These are phyloP conservation scores for Endomychus coccineus DNA, from an alignment of 2,888 invertebrate species.

Conservation along the genomic window DNA sequence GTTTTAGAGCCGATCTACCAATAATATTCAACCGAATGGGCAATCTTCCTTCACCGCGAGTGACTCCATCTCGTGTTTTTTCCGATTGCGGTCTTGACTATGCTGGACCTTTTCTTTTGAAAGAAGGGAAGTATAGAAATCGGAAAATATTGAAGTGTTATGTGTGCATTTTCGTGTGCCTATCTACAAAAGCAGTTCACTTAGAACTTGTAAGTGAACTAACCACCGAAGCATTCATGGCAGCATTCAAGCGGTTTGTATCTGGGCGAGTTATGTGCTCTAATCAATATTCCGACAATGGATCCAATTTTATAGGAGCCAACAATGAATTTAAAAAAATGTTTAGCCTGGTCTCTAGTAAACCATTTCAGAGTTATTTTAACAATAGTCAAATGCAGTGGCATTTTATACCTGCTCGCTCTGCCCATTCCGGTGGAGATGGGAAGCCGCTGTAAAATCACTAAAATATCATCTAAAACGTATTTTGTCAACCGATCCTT, in stretches of 20 bases:
- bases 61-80: not conserved
- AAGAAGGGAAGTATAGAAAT: constrained; percentile 4
- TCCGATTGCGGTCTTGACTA: constrained; percentile 3
- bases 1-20: too few species aligned
- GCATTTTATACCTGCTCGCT: too few species aligned
- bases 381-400: too few species aligned
- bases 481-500: not conserved
- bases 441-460: not conserved
- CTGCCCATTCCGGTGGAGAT: too few species aligned
- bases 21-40: not conserved
- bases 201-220: constrained; percentile 5
- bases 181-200: constrained; percentile 1
- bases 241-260: constrained; percentile 2
- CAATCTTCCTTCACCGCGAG: not conserved
- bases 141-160: constrained; percentile 5
- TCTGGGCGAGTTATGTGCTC: constrained; percentile 2
- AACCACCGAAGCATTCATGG: constrained; percentile 3
- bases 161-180: constrained; percentile 5
- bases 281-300: not conserved
- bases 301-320: constrained; percentile 1
- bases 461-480: not conserved
- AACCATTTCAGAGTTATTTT: too few species aligned
- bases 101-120: constrained; percentile 2
- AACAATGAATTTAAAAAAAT: not conserved
- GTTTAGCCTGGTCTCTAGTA: too few species aligned